phyloP scores from a whole-genome alignment of 2,888 invertebrate genomes.

The Halictus quadricinctus region DNA sequence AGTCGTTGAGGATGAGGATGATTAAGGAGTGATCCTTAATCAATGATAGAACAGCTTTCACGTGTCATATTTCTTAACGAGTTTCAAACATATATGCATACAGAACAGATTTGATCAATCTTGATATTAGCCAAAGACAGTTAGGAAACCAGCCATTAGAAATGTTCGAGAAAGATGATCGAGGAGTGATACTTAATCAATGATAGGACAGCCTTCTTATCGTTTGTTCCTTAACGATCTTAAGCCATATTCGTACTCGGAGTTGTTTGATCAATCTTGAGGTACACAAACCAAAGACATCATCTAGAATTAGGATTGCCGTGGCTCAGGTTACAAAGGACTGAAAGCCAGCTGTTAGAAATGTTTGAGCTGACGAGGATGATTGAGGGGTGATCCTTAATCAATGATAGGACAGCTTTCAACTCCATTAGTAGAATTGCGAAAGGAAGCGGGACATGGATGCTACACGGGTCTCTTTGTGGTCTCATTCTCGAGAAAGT shows the following conservation, averaged over 20 bases:
- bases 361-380: neutral
- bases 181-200: neutral
- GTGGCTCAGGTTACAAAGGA: neutral
- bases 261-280: neutral
- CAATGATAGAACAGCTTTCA: neutral
- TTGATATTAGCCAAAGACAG: neutral
- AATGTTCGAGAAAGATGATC: neutral
- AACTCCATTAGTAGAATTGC: neutral
- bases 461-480: slow-evolving; percentile 7
- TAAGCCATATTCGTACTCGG: neutral
- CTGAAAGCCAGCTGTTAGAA: neutral
- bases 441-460: too few species aligned
- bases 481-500: slow-evolving; percentile 35
- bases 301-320: neutral
- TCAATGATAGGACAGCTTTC: neutral
- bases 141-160: neutral
- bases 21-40: neutral
- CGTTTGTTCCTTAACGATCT: neutral
- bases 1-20: too few species aligned
- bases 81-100: too few species aligned
- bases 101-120: neutral
- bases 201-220: neutral
- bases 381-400: neutral
- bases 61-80: too few species aligned
- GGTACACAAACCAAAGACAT: neutral